Base-by-base conservation (phyloP, 2,113 vertebrate species). In the Nothoprocta pentlandii region DNA sequence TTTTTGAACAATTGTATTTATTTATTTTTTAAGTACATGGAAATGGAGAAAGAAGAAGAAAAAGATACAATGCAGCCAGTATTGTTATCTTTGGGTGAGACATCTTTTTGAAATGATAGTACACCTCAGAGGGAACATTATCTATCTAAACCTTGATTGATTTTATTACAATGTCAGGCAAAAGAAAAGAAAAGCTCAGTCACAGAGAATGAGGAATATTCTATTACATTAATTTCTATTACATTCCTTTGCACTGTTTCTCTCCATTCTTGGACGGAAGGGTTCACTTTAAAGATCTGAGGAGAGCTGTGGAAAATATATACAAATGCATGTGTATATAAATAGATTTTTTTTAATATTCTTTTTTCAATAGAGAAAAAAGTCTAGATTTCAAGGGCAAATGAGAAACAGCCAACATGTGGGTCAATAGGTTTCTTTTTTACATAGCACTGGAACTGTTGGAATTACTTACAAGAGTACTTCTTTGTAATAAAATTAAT, bases 1-100 rank as follows among this genome's bases (percentile, higher is more conserved):
- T 56, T 56, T 56, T 1, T 4, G 1, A 12, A 2, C 6, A 3
- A 25, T 3, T 19, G 44, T 53, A 30, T 8, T 28, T 4, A 1
- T 58, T 59, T 44, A 16, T 2, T 1, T 2, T 9, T 84, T 61
- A 39, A 74, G 12, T 77, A 58, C 75, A 49, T 62, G 21, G 41
- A 47, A 56, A 69, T 9, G 4, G 11, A 63, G 3, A 75, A 70
- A 42, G 4, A 4, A 59, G 17, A 21, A 75, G 70, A 4, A 70
- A 68, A 78, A 56, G 0, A 36, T 12, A 14, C 1, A 56, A 59
- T 76, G 49, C 8, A 66, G 1, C 12, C 15, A 79, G 30, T 30
- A 80, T 11, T 2, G 64, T 2, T 42, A 64, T 13, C 2, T 76
- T 73, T 14, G 64, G 12, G 54, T 56, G 64, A 80, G 11, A 83